Conservation (phyloP, 2,113 vertebrate species). For the Nettapus auritus region DNA sequence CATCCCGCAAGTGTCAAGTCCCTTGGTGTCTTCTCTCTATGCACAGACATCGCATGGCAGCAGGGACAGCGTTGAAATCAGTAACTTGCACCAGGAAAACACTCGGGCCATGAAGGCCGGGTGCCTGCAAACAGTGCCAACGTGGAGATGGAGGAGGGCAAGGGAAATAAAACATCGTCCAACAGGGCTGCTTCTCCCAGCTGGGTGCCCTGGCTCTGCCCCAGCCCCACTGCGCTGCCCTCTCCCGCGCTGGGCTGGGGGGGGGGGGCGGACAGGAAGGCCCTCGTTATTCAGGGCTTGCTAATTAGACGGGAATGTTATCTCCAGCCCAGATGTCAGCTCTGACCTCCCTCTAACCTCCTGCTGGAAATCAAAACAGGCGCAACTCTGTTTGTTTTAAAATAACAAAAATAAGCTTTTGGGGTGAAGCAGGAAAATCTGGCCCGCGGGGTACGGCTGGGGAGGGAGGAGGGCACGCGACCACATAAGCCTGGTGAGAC, state of each 20-base stretch:
- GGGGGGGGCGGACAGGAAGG: constrained; percentile 62
- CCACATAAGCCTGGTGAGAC: neutral
- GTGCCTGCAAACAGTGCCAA: neutral
- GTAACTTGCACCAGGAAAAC: neutral
- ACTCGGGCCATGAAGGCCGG: neutral
- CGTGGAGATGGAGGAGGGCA: neutral
- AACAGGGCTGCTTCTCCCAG: neutral
- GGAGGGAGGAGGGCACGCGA: neutral
- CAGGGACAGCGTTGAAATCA: neutral
- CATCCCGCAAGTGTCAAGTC: neutral
- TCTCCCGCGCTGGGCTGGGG: neutral
- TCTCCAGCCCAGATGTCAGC: constrained; percentile 70
- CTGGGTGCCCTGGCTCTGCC: neutral
- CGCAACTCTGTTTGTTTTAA: constrained; percentile 32
- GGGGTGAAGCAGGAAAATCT: constrained; percentile 23
- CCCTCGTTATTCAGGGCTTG: constrained; percentile 47
- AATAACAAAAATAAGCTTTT: constrained; percentile 40
- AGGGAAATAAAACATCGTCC: neutral
- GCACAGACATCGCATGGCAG: fast-evolving
- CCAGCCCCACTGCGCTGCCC: neutral
- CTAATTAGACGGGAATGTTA: constrained; percentile 73
- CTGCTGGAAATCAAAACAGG: constrained; percentile 54
- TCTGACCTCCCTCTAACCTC: constrained; percentile 67
- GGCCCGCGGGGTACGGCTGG: neutral
- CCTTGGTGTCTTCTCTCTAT: neutral